These are phyloP conservation scores for Gymnoscopelus microlampas DNA, from an alignment of 2,797 vertebrate species.

Conservation along the genomic window DNA sequence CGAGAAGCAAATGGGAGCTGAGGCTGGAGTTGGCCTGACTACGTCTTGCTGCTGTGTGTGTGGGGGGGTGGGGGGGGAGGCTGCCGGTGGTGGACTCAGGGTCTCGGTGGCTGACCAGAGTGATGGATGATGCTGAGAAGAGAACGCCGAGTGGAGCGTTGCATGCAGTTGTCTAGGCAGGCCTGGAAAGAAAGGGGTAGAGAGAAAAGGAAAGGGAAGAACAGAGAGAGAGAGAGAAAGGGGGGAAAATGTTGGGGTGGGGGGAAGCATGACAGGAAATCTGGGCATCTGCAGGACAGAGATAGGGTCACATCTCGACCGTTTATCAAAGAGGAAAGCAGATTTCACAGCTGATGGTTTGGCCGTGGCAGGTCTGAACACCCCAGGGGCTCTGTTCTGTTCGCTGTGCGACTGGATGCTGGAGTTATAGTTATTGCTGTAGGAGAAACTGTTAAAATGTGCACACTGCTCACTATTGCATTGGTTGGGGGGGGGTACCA, in stretches of 20 bases:
- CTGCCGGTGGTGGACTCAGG: slow-evolving; percentile 57
- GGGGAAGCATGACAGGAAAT: slow-evolving; percentile 78
- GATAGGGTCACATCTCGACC: slow-evolving; percentile 83
- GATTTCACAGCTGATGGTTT: slow-evolving; percentile 84
- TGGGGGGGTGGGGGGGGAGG: slow-evolving; percentile 41
- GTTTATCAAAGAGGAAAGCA: slow-evolving; percentile 82
- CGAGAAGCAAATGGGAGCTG: slow-evolving; percentile 39
- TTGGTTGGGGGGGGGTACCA: background rate
- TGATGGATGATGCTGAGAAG: slow-evolving; percentile 72
- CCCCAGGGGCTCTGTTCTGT: slow-evolving; percentile 65
- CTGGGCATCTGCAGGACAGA: slow-evolving; percentile 82
- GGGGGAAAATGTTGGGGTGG: slow-evolving; percentile 35
- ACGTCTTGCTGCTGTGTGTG: slow-evolving; percentile 30
- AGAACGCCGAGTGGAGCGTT: slow-evolving; percentile 63
- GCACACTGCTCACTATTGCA: slow-evolving; percentile 49
- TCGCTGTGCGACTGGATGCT: slow-evolving; percentile 55
- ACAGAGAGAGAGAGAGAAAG: slow-evolving; percentile 37
- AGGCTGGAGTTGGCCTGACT: slow-evolving; percentile 39
- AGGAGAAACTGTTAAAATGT: slow-evolving; percentile 72
- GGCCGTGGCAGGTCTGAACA: slow-evolving; percentile 68
- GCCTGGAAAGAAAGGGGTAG: slow-evolving; percentile 60
- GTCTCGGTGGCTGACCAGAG: slow-evolving; percentile 58
- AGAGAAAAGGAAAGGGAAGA: slow-evolving; percentile 44
- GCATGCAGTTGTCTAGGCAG: slow-evolving; percentile 58
- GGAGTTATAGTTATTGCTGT: slow-evolving; percentile 69